phyloP scores from a whole-genome alignment of 35 echinoderm and acorn worm species.

The Holothuria glaberrima region DNA sequence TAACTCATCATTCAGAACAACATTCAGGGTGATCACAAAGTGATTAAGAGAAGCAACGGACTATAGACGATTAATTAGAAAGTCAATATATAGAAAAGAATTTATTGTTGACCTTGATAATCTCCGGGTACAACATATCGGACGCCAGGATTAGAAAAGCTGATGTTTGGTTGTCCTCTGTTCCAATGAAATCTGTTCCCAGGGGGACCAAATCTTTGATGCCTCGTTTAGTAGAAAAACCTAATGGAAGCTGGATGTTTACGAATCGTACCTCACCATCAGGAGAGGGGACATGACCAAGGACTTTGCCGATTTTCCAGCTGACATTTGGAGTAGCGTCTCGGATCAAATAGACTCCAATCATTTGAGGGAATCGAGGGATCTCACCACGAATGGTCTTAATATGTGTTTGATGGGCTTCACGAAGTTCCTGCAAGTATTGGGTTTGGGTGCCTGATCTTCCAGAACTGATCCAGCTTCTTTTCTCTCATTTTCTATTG shows the following conservation, averaged over 20 bases:
- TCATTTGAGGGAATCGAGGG: background rate
- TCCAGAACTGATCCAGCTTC: no score
- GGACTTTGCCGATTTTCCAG: background rate
- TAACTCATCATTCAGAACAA: no score
- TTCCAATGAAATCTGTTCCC: background rate
- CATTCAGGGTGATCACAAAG: no score
- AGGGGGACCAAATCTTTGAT: background rate
- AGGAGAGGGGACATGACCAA: background rate
- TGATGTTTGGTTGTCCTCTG: background rate
- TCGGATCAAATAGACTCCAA: background rate
- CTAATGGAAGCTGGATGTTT: background rate
- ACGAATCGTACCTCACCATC: slow-evolving; percentile 1
- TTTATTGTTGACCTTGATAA: no score
- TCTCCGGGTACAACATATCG: background rate
- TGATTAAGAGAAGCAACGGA: no score
- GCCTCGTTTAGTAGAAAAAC: slow-evolving; percentile 14
- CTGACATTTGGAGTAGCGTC: background rate
- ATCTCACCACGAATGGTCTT: slow-evolving; percentile 2
- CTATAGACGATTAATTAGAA: no score
- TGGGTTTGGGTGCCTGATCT: no score
- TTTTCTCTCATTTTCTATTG: no score
- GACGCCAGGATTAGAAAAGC: background rate
- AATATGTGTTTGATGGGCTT: background rate
- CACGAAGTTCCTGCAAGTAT: no score
- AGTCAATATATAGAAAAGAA: no score